phyloP scores from a whole-genome alignment of 2,113 vertebrate species.

The Anolis sagrei region DNA sequence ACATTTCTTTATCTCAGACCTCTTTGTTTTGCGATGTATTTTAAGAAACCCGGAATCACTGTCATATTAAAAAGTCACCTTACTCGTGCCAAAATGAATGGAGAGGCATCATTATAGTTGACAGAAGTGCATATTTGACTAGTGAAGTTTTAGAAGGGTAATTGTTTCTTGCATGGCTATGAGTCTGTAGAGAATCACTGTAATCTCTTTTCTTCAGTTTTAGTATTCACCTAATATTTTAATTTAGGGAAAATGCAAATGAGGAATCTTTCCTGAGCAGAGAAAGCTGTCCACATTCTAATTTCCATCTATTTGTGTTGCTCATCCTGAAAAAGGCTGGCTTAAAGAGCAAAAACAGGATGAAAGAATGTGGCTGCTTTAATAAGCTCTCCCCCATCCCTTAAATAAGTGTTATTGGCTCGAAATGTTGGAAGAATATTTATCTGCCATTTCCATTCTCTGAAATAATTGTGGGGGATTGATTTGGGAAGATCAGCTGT shows the following conservation, averaged over 20 bases:
- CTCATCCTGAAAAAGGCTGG: background rate
- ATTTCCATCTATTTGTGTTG: background rate
- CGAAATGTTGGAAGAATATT: too few relatives aligned
- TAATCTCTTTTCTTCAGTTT: background rate
- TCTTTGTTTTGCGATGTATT: background rate
- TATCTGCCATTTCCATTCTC: too few relatives aligned
- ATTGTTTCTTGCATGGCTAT: too few relatives aligned
- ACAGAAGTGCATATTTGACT: background rate
- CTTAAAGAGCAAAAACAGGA: background rate
- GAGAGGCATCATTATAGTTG: background rate
- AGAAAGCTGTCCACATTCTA: background rate
- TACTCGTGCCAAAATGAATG: background rate
- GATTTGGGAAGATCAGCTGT: too few relatives aligned
- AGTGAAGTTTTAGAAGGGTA: too few relatives aligned
- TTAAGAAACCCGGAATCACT: background rate
- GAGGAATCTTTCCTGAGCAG: too few relatives aligned
- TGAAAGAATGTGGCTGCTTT: background rate
- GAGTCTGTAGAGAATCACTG: too few relatives aligned
- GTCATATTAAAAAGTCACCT: background rate
- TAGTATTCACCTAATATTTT: background rate
- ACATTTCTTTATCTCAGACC: background rate
- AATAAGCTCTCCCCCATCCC: background rate
- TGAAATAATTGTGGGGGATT: too few relatives aligned
- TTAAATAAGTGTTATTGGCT: too few relatives aligned
- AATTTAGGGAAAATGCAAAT: background rate